These are phyloP conservation scores for Solea senegalensis DNA, from an alignment of 2,113 vertebrate species.

Conservation along the genomic window DNA sequence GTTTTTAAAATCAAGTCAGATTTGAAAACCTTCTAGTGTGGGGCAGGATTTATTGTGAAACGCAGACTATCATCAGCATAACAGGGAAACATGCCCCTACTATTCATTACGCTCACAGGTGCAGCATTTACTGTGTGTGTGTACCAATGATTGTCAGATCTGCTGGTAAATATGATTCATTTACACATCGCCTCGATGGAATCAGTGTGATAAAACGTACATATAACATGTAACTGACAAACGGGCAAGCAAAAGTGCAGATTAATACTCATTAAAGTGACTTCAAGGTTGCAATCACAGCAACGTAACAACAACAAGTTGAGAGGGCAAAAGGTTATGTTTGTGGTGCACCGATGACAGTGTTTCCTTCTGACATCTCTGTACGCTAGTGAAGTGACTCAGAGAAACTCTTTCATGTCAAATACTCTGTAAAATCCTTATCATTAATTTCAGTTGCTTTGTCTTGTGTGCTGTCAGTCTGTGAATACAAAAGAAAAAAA, in stretches of 20 bases:
- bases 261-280: slow-evolving; percentile 75
- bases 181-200: slow-evolving; percentile 10
- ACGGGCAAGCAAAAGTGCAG: slow-evolving; percentile 58
- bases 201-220: slow-evolving; percentile 38
- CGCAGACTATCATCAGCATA: slow-evolving; percentile 4
- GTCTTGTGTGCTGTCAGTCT: slow-evolving; percentile 39
- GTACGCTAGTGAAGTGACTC: slow-evolving; percentile 13
- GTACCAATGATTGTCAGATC: slow-evolving; percentile 45
- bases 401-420: slow-evolving; percentile 11
- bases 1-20: too few relatives aligned
- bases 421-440: slow-evolving; percentile 3
- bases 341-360: slow-evolving; percentile 72
- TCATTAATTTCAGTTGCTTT: background rate
- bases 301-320: slow-evolving; percentile 82
- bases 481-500: slow-evolving; percentile 59
- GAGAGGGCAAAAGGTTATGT: slow-evolving; percentile 82
- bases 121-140: slow-evolving; percentile 6
- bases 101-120: slow-evolving; percentile 12
- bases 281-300: slow-evolving; percentile 85
- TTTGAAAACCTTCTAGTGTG: too few relatives aligned
- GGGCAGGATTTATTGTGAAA: background rate
- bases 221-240: slow-evolving; percentile 40
- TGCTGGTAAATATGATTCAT: slow-evolving; percentile 39
- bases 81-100: background rate
- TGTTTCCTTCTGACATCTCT: slow-evolving; percentile 23